Percentiles rank a stretch among this genome's conserved stretches.
Evolutionary conservation across 2,113 vertebrate genomes (phyloP).

Genomic region (Trachemys scripta): DNA sequence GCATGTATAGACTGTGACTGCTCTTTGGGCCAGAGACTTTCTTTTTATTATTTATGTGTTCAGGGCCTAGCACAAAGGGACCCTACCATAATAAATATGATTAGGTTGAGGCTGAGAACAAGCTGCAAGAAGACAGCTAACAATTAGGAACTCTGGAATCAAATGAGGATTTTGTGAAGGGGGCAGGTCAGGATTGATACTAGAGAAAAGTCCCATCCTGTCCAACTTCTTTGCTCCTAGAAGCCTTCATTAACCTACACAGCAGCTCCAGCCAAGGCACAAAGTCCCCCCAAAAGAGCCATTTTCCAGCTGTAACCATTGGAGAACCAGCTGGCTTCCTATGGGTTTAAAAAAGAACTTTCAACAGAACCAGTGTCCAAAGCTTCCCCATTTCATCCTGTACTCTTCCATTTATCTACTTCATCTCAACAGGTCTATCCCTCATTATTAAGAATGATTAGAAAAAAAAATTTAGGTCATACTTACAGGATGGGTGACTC

Average conservation of each 20-base stretch:
- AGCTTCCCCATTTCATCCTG: neutral
- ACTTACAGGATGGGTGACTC: neutral
- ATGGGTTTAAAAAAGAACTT: neutral
- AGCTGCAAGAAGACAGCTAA: neutral
- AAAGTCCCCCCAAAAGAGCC: neutral
- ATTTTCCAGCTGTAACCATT: neutral
- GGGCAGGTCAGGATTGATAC: neutral
- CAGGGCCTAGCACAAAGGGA: neutral
- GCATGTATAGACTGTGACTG: neutral
- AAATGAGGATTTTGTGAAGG: neutral
- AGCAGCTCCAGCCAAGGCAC: neutral
- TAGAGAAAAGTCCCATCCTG: neutral
- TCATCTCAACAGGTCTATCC: neutral
- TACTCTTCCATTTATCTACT: neutral
- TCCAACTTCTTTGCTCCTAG: neutral
- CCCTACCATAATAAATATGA: neutral
- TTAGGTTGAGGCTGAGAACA: neutral
- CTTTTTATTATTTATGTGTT: neutral
- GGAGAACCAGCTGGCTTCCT: neutral
- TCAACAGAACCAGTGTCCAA: neutral
- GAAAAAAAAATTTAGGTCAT: neutral
- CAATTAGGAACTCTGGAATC: neutral
- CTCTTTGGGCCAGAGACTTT: neutral
- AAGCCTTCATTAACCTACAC: neutral
- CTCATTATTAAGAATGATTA: neutral